These are phyloP conservation scores for Halocaridina rubra DNA, from an alignment of 2,888 invertebrate species.

Conservation along the genomic window DNA sequence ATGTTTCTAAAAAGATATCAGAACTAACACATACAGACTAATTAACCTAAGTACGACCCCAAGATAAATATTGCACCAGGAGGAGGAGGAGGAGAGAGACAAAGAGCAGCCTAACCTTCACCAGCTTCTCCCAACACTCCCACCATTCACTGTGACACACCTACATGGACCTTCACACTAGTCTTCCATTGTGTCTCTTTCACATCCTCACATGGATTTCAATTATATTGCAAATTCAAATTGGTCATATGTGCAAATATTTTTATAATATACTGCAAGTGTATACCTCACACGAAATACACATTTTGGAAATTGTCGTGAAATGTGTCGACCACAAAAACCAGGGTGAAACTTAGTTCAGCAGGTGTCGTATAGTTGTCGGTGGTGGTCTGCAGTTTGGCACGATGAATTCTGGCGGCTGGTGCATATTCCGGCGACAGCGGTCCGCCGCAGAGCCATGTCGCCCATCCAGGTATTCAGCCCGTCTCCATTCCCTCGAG, in stretches of 20 bases:
- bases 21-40: background rate
- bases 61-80: constrained; percentile 28
- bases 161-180: constrained; percentile 7
- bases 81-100: constrained; percentile 26
- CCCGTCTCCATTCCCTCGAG: constrained; percentile 34
- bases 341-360: background rate
- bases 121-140: constrained; percentile 21
- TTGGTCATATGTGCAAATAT: too few relatives aligned
- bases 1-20: too few relatives aligned
- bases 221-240: background rate
- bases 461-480: constrained; percentile 47
- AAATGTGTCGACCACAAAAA: too few relatives aligned
- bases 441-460: constrained; percentile 53
- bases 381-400: constrained; percentile 50
- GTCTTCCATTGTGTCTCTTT: background rate
- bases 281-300: too few relatives aligned
- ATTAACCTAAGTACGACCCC: background rate
- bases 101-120: constrained; percentile 28
- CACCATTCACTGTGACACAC: constrained; percentile 12
- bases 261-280: too few relatives aligned
- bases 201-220: background rate
- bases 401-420: constrained; percentile 60
- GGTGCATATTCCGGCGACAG: constrained; percentile 29
- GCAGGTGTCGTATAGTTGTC: constrained; percentile 2
- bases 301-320: too few relatives aligned